Evolutionary conservation across 2,888 invertebrate species (phyloP), one percentile per base, ranked within the genome.

Genomic region (Harpagoxenus sublaevis): DNA sequence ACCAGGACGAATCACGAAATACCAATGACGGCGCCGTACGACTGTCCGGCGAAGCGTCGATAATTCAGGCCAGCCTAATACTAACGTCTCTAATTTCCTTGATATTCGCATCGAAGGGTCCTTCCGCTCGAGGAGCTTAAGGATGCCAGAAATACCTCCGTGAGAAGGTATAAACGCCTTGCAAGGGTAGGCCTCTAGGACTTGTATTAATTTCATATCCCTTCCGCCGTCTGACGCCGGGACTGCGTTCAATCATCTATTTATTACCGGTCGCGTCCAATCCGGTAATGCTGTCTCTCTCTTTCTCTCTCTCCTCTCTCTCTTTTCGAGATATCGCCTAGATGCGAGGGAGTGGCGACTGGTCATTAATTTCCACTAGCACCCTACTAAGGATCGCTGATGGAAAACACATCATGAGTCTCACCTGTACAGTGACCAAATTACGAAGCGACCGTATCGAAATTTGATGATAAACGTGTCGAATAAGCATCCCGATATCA

Each of bases 161-260:
- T 55, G 91, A 60, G 84, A 86, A 89, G 84, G 83, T 84, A 84
- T 86, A 91, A 91, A 89, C 89, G 88, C 90, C 90, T 88, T 88
- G 84, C 83, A 88, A 68, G 79, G 88, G 90, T 91, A 90, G 89
- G 89, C 89, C 91, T 90, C 90, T 89, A 89, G 91, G 92, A 93
- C 92, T 93, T 94, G 93, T 94, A 94, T 94, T 94, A 94, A 94
- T 94, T 94, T 94, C 94, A 94, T 94, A 94, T 94, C 94, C 94
- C 94, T 93, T 93, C 93, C 93, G 93, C 85, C 89, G 91, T 91
- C 90, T 87, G 91, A 90, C 90, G 89, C 87, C 86, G 89, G 87
- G 91, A 84, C 86, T 86, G 68, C 86, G 87, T 87, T 94, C 94
- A 93, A 95, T 95, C 95, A 93, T 93, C 94, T 93, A 94, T 95